These are phyloP conservation scores for Phthorimaea operculella DNA, from an alignment of 1,140 invertebrate species.

Conservation along the genomic window DNA sequence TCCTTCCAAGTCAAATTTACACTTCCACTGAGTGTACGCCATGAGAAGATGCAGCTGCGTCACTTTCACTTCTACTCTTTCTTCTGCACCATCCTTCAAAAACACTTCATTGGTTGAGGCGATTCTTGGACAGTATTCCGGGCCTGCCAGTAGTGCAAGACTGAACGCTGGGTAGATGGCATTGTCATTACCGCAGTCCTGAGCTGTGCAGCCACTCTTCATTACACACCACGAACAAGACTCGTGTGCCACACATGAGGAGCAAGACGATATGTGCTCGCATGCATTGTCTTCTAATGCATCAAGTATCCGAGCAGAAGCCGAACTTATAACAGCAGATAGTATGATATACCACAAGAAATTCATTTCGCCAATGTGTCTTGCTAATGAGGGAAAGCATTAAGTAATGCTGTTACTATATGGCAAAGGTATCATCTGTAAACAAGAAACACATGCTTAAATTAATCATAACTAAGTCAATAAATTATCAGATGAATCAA, in stretches of 20 bases:
- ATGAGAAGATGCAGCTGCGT: constrained; percentile 53
- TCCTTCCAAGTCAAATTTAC: constrained; percentile 33
- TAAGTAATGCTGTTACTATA: no score
- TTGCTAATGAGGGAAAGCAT: no score
- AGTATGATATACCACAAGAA: no score
- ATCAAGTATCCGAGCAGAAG: not conserved
- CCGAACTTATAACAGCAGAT: no score
- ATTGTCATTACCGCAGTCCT: constrained; percentile 49
- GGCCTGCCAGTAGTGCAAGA: constrained; percentile 38
- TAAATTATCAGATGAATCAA: no score
- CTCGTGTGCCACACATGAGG: constrained; percentile 27
- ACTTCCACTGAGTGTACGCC: constrained; percentile 54
- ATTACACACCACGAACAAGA: constrained; percentile 45
- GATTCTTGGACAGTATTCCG: constrained; percentile 40
- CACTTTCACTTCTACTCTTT: constrained; percentile 35
- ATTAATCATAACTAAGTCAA: no score
- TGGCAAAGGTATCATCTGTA: no score
- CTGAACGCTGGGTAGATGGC: constrained; percentile 35
- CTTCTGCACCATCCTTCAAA: constrained; percentile 34
- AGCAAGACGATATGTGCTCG: constrained; percentile 27
- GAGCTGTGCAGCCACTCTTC: constrained; percentile 43
- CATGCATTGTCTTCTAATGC: constrained; percentile 15
- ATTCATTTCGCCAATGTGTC: no score
- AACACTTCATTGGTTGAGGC: constrained; percentile 21
- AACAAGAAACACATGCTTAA: no score